These are phyloP conservation scores for Microcebus tavaratra DNA, from an alignment of 2,113 vertebrate species.

Conservation along the genomic window DNA sequence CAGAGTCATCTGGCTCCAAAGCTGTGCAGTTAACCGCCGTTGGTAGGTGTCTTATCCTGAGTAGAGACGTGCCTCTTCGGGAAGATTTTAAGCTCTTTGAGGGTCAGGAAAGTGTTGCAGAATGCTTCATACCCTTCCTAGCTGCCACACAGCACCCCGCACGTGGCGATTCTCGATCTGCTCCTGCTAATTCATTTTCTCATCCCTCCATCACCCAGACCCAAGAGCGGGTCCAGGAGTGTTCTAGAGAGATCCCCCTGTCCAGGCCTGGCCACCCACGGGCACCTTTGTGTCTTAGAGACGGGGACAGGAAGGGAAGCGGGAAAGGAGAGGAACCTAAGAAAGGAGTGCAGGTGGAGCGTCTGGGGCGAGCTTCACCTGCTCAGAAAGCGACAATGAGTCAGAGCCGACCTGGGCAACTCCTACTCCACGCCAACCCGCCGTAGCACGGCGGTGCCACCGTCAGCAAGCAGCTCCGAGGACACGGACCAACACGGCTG, in stretches of 20 bases:
- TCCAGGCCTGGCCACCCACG: not conserved
- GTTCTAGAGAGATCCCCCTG: not conserved
- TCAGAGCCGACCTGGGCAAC: not conserved
- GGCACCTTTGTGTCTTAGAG: not conserved
- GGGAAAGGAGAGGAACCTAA: not conserved
- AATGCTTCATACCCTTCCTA: not conserved
- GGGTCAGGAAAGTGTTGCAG: not conserved
- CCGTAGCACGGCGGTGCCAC: not conserved
- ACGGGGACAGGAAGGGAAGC: not conserved
- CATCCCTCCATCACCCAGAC: not conserved
- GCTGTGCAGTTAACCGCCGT: not conserved
- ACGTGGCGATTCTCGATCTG: accelerated
- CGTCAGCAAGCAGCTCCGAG: not conserved
- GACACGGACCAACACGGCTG: not conserved
- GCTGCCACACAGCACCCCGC: not conserved
- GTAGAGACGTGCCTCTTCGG: not conserved
- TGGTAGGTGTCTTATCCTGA: not conserved
- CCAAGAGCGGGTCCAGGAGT: not conserved
- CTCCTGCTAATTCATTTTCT: not conserved
- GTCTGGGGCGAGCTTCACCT: not conserved
- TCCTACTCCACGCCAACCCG: not conserved
- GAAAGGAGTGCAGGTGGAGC: not conserved
- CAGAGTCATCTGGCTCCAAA: not conserved
- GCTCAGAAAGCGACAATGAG: not conserved
- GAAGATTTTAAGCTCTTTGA: not conserved